phyloP scores from a whole-genome alignment of 2,113 vertebrate genomes.

The Aramus guarauna region DNA sequence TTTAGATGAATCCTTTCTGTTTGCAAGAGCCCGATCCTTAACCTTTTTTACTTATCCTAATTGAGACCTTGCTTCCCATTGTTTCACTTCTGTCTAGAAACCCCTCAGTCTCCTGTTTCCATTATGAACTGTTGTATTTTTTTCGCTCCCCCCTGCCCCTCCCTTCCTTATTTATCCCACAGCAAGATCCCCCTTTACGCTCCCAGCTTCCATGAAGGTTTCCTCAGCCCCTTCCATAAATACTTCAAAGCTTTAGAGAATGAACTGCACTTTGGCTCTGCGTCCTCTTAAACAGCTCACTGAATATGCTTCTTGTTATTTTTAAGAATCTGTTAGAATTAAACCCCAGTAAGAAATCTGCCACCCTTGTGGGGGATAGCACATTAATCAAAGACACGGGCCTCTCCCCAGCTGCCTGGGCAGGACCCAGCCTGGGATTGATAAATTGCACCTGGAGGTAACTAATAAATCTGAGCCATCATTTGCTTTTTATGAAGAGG shows the following conservation, averaged over 20 bases:
- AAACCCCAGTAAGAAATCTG: constrained; percentile 58
- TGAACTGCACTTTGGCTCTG: background rate
- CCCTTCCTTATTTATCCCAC: background rate
- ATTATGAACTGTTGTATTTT: background rate
- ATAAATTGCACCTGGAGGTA: constrained; percentile 69
- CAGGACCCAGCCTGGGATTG: constrained; percentile 16
- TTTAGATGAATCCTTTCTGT: background rate
- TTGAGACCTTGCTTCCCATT: background rate
- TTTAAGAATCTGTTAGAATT: constrained; percentile 62
- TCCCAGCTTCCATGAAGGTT: background rate
- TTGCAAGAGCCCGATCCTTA: background rate
- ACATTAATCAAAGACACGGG: constrained; percentile 50
- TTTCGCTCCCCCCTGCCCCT: background rate
- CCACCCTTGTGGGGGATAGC: constrained; percentile 26
- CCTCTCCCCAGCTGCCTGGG: constrained; percentile 32
- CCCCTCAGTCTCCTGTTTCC: background rate
- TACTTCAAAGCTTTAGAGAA: background rate
- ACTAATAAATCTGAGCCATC: constrained; percentile 68
- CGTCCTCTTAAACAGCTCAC: background rate
- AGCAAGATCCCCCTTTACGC: background rate
- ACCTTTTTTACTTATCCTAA: background rate
- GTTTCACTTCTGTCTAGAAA: background rate
- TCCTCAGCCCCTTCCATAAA: background rate
- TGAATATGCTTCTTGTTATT: constrained; percentile 53
- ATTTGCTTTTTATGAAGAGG: constrained; percentile 65